These are phyloP conservation scores for Mycetomoellerius zeteki DNA, from an alignment of 1,140 invertebrate species.

Conservation along the genomic window DNA sequence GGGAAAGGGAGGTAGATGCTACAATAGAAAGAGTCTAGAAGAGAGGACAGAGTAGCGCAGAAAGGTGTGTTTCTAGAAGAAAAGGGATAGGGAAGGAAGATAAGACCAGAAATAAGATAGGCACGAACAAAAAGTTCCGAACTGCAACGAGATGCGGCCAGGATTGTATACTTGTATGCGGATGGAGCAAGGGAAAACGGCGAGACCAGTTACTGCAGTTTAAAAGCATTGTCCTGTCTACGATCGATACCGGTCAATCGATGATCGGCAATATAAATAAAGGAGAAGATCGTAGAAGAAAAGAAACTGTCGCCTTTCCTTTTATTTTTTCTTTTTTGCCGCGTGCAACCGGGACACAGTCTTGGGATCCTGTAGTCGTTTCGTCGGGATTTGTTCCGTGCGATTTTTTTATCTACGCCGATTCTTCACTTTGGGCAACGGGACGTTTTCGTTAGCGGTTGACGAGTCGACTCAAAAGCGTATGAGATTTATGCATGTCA, in stretches of 20 bases:
- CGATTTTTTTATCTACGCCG: slow-evolving; percentile 44
- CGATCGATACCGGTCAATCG: slow-evolving; percentile 77
- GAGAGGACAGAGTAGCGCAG: slow-evolving; percentile 13
- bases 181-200: slow-evolving; percentile 64
- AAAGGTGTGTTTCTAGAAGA: slow-evolving; percentile 22
- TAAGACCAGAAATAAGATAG: not conserved
- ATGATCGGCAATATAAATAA: slow-evolving; percentile 51
- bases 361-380: slow-evolving; percentile 30
- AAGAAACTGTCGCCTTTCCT: slow-evolving; percentile 44
- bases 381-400: slow-evolving; percentile 8
- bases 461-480: slow-evolving; percentile 70
- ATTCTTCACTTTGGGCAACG: slow-evolving; percentile 51
- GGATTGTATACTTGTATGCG: slow-evolving; percentile 11
- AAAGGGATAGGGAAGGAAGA: not conserved
- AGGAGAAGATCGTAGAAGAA: slow-evolving; percentile 30
- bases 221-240: slow-evolving; percentile 51
- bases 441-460: slow-evolving; percentile 64
- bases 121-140: slow-evolving; percentile 45
- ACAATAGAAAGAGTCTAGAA: slow-evolving; percentile 14
- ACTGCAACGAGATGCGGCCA: slow-evolving; percentile 52
- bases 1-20: slow-evolving; percentile 19
- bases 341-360: slow-evolving; percentile 67
- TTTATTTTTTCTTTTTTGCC: slow-evolving; percentile 43
- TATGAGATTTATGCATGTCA: slow-evolving; percentile 44
- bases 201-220: slow-evolving; percentile 78